Percentiles rank a stretch among this genome's conserved stretches.
Conservation (phyloP, 1,140 invertebrate species). For the Papilio machaon region DNA sequence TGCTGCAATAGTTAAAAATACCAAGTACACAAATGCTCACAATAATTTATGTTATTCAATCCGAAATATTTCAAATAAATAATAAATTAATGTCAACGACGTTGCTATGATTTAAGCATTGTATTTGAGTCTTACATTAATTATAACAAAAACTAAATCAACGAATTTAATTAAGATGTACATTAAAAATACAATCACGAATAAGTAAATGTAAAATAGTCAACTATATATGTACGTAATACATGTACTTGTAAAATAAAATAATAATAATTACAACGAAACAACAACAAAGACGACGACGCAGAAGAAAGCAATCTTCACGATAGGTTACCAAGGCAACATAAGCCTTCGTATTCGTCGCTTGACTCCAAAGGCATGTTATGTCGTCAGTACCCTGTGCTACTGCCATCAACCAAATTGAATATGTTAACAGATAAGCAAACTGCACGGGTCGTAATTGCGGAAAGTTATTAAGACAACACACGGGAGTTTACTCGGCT, state of each 20-base stretch:
- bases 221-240: not conserved
- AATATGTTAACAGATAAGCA: constrained; percentile 44
- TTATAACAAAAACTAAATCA: too few species aligned
- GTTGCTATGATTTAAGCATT: too few species aligned
- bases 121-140: too few species aligned
- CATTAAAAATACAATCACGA: too few species aligned
- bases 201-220: not conserved
- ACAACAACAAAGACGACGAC: not conserved
- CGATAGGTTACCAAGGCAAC: not conserved
- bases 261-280: not conserved
- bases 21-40: too few species aligned
- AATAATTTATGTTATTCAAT: too few species aligned
- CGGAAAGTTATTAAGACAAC: constrained; percentile 67
- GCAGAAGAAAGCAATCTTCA: not conserved
- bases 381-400: not conserved
- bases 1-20: not conserved
- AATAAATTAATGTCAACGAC: not conserved
- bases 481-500: constrained; percentile 53
- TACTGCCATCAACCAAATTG: constrained; percentile 28
- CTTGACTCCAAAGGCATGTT: constrained; percentile 21
- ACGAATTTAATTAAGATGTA: too few species aligned
- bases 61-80: not conserved
- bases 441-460: constrained; percentile 50
- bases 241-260: not conserved
- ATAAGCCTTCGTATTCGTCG: not conserved